A percentile compares a stretch with the other conserved stretches of the same genome.
Evolutionary conservation across 2,113 vertebrate species (phyloP).

Genomic region (Chiloscyllium plagiosum): DNA sequence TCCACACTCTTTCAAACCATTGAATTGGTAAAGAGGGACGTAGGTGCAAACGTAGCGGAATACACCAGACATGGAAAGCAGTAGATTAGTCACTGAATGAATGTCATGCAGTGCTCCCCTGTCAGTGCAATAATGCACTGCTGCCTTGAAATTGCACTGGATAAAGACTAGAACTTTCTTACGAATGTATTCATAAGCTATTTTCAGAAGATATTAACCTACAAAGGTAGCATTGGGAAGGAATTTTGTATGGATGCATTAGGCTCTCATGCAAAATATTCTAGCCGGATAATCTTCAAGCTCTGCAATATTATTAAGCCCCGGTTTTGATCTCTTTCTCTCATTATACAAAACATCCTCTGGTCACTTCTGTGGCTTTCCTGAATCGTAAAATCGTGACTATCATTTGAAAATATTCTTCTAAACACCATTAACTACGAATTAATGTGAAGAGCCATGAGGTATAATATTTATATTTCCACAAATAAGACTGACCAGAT

Average conservation of each 20-base stretch:
- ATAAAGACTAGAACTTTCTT: background rate
- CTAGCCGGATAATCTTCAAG: background rate
- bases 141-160: background rate
- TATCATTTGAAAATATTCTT: background rate
- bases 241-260: background rate
- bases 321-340: background rate
- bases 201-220: background rate
- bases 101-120: background rate
- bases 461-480: background rate
- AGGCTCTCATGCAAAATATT: background rate
- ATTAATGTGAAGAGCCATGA: background rate
- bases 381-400: conserved; percentile 15
- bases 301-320: background rate
- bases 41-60: background rate
- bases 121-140: background rate
- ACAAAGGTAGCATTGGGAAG: background rate
- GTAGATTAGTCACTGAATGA: background rate
- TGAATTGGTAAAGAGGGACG: background rate
- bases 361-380: background rate
- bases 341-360: background rate
- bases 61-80: background rate
- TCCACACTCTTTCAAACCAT: background rate
- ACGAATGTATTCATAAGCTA: background rate
- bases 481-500: background rate
- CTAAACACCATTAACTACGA: background rate